Percentiles rank a stretch among this genome's conserved stretches.
Evolutionary conservation across 1,140 invertebrate genomes (phyloP).

Genomic region (Pogonognathellus flavescens): DNA sequence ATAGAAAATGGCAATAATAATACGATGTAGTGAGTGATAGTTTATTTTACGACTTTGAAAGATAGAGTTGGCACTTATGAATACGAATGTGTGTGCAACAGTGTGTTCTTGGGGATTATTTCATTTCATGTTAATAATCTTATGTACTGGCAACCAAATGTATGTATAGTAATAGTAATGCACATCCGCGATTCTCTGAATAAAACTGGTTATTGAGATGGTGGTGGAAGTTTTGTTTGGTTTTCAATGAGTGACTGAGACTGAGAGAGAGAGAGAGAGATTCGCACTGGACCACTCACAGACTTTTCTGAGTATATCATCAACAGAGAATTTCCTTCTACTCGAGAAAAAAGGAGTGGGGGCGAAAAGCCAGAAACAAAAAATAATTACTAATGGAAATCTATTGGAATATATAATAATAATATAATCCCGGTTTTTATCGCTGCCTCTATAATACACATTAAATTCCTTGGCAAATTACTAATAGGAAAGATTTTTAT

Average conservation of each 20-base stretch:
- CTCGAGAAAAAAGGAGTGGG: conserved; percentile 33
- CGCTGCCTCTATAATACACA: neutral
- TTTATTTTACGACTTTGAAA: conserved; percentile 19
- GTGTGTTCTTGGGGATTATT: conserved; percentile 1
- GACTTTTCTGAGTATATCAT: conserved; percentile 31
- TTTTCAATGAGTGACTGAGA: neutral
- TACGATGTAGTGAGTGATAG: conserved; percentile 29
- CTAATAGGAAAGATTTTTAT: conserved; percentile 22
- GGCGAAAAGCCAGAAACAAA: conserved; percentile 18
- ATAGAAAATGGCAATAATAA: conserved; percentile 32
- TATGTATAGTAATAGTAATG: neutral
- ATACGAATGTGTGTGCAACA: conserved; percentile 18
- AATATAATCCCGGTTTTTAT: conserved; percentile 31
- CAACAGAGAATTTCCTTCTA: neutral
- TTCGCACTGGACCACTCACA: conserved; percentile 23
- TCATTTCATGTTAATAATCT: conserved; percentile 4
- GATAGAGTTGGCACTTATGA: conserved; percentile 23
- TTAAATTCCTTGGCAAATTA: conserved; percentile 27
- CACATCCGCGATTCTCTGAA: conserved; percentile 8
- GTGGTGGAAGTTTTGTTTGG: neutral
- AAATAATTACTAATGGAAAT: conserved; percentile 44
- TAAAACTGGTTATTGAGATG: conserved; percentile 42
- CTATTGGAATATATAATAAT: neutral
- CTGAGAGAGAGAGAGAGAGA: neutral
- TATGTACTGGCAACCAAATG: neutral